A percentile compares a stretch with the other conserved stretches of the same genome.
Evolutionary conservation across 2,113 vertebrate genomes (phyloP).

Genomic region (Aegithalos caudatus): DNA sequence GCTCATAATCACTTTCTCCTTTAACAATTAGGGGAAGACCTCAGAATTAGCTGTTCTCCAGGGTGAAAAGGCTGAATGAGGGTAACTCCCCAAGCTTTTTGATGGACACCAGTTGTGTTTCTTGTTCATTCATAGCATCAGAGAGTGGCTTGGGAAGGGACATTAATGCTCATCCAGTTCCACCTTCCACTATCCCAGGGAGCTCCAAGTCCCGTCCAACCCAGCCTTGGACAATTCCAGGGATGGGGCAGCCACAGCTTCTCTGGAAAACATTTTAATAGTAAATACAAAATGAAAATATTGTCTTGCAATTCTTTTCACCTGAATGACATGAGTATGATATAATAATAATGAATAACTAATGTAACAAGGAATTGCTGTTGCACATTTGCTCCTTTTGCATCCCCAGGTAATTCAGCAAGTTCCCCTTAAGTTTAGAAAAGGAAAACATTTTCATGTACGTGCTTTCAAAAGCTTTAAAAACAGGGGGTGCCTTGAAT

Average conservation of each 20-base stretch:
- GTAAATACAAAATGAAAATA: neutral
- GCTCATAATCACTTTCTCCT: neutral
- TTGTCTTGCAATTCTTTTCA: neutral
- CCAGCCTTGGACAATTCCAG: neutral
- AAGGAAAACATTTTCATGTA: neutral
- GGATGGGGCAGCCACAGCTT: neutral
- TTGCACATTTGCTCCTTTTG: neutral
- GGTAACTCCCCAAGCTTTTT: neutral
- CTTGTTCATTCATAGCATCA: neutral
- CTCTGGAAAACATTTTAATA: neutral
- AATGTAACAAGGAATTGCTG: neutral
- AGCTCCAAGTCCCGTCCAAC: rapidly evolving
- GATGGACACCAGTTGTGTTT: neutral
- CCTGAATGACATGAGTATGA: neutral
- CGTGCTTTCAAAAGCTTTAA: neutral
- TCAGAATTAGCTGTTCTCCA: neutral
- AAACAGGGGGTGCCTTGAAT: conserved; percentile 38
- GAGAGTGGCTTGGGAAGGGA: neutral
- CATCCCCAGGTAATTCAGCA: neutral
- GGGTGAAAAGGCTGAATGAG: neutral
- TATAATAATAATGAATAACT: neutral
- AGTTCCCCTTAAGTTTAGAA: conserved; percentile 6
- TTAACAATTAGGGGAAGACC: neutral
- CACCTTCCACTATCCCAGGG: neutral
- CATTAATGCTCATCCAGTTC: neutral